phyloP scores from a whole-genome alignment of 2,797 vertebrate species.

The Phataginus tetradactyla region DNA sequence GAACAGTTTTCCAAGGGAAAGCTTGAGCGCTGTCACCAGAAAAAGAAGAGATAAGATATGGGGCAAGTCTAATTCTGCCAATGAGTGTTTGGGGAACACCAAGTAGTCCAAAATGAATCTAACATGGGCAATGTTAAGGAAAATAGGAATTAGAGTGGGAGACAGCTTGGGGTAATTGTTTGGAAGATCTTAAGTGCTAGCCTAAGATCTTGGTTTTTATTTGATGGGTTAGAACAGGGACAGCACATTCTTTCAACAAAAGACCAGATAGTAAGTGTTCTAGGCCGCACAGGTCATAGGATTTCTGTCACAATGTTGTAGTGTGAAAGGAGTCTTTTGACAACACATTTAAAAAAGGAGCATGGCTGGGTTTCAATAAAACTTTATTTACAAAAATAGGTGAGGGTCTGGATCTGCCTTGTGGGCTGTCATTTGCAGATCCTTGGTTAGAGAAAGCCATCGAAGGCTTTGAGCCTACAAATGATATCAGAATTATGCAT shows the following conservation, averaged over 20 bases:
- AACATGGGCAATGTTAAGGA: background rate
- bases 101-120: background rate
- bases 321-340: background rate
- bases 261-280: background rate
- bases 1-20: background rate
- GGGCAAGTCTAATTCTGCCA: background rate
- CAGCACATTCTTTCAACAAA: background rate
- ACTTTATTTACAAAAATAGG: constrained; percentile 17
- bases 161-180: background rate
- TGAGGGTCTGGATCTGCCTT: background rate
- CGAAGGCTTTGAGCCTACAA: background rate
- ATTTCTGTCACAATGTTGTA: background rate
- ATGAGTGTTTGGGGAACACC: background rate
- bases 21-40: background rate
- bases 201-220: background rate
- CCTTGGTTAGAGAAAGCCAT: background rate
- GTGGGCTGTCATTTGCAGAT: background rate
- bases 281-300: background rate
- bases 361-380: background rate
- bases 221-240: background rate
- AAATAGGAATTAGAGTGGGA: background rate
- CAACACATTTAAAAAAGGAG: background rate
- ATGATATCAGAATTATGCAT: background rate
- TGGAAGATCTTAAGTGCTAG: background rate
- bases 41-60: background rate